phyloP scores from a whole-genome alignment of 2,797 vertebrate genomes.

The Oophaga sylvatica region DNA sequence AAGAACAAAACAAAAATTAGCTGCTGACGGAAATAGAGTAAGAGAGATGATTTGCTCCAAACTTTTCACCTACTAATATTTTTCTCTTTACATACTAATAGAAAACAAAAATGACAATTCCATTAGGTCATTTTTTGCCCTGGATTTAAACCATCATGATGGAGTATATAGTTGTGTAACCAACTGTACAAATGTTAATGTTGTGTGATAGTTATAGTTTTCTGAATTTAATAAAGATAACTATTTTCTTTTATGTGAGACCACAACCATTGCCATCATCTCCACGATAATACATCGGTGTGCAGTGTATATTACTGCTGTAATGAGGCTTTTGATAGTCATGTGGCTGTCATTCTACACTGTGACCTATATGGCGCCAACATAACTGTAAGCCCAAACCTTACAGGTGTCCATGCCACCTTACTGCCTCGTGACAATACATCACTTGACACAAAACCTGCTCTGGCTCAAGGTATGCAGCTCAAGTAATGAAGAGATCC shows the following conservation, averaged over 20 bases:
- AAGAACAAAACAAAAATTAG: neutral
- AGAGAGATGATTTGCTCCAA: neutral
- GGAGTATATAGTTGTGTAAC: neutral
- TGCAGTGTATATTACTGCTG: too few relatives aligned
- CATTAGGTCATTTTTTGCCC: neutral
- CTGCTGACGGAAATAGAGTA: neutral
- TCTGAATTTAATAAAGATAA: constrained; percentile 14
- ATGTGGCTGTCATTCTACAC: too few relatives aligned
- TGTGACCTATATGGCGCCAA: too few relatives aligned
- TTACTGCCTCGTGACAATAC: too few relatives aligned
- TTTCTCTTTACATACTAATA: constrained; percentile 8
- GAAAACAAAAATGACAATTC: neutral
- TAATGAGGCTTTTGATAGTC: too few relatives aligned
- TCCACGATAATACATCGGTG: too few relatives aligned
- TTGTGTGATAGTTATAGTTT: neutral
- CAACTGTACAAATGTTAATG: neutral
- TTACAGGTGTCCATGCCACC: too few relatives aligned
- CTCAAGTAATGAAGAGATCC: too few relatives aligned
- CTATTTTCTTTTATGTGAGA: constrained; percentile 5
- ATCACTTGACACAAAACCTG: too few relatives aligned
- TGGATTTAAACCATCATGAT: neutral
- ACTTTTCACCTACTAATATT: neutral
- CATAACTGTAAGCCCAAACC: too few relatives aligned
- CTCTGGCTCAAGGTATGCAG: too few relatives aligned
- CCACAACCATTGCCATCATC: neutral